Conservation (phyloP, 2,797 vertebrate genomes). For the Vipera ursinii region DNA sequence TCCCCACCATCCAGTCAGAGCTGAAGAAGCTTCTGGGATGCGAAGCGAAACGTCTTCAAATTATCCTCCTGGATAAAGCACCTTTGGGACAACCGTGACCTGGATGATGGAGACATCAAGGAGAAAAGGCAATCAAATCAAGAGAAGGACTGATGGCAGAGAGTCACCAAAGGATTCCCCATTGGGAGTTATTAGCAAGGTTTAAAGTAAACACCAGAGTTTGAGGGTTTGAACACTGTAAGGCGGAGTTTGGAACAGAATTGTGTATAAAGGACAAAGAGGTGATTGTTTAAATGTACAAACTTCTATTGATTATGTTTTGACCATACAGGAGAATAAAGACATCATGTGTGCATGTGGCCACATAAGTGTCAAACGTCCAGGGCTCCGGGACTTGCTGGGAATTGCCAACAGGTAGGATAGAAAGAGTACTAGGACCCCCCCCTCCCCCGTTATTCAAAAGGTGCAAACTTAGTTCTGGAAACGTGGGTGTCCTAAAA, state of each 20-base stretch:
- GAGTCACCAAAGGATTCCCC: background rate
- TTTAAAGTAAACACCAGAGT: background rate
- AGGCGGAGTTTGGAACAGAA: background rate
- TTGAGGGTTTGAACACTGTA: background rate
- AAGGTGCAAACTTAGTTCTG: background rate
- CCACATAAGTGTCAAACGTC: background rate
- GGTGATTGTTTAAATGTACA: background rate
- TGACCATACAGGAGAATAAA: background rate
- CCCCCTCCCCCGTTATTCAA: background rate
- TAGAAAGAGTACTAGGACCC: background rate
- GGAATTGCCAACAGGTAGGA: background rate
- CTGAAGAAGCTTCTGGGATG: too few relatives aligned
- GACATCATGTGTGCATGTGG: background rate
- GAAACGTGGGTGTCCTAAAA: background rate
- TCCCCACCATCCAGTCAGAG: too few relatives aligned
- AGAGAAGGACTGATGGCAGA: background rate
- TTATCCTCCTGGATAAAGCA: too few relatives aligned
- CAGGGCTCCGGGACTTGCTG: background rate
- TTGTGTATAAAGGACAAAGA: background rate
- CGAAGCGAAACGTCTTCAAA: too few relatives aligned
- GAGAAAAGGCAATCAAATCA: background rate
- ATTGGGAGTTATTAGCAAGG: background rate
- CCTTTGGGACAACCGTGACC: too few relatives aligned
- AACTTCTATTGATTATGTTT: background rate
- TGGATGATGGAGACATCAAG: background rate